Evolutionary conservation across 1,140 invertebrate species (phyloP).

Genomic region (Neodiprion fabricii): DNA sequence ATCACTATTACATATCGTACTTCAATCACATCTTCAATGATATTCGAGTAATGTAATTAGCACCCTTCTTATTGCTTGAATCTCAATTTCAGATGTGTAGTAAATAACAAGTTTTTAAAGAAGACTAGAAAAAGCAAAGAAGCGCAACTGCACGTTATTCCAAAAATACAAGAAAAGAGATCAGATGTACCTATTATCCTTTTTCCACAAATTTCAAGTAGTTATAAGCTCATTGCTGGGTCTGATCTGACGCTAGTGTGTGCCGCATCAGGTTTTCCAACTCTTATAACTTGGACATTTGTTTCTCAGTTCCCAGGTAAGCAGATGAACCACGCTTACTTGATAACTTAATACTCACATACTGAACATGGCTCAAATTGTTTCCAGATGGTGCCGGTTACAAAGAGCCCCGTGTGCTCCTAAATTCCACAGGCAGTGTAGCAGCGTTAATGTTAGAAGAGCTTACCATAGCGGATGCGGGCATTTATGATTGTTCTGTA

Average conservation of each 20-base stretch:
- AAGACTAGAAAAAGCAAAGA: constrained; percentile 61
- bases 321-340: neutral
- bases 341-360: constrained; percentile 9
- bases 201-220: constrained; percentile 51
- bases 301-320: constrained; percentile 49
- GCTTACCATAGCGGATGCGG: constrained; percentile 58
- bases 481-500: constrained; percentile 67
- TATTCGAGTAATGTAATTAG: too few species aligned
- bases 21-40: too few species aligned
- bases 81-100: constrained; percentile 53
- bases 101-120: constrained; percentile 58
- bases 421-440: constrained; percentile 54
- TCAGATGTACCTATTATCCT: constrained; percentile 34
- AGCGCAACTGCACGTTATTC: constrained; percentile 58
- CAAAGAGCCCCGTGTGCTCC: constrained; percentile 45
- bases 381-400: constrained; percentile 35
- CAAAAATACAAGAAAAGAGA: constrained; percentile 36
- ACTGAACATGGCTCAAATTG: constrained; percentile 1
- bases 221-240: constrained; percentile 49
- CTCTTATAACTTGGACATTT: constrained; percentile 64
- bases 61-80: too few species aligned
- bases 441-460: constrained; percentile 57
- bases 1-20: constrained; percentile 6
- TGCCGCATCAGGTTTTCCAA: constrained; percentile 64
- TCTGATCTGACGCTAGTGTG: constrained; percentile 62